These are phyloP conservation scores for Machaerirhynchus nigripectus DNA, from an alignment of 2,113 vertebrate genomes.

Conservation along the genomic window DNA sequence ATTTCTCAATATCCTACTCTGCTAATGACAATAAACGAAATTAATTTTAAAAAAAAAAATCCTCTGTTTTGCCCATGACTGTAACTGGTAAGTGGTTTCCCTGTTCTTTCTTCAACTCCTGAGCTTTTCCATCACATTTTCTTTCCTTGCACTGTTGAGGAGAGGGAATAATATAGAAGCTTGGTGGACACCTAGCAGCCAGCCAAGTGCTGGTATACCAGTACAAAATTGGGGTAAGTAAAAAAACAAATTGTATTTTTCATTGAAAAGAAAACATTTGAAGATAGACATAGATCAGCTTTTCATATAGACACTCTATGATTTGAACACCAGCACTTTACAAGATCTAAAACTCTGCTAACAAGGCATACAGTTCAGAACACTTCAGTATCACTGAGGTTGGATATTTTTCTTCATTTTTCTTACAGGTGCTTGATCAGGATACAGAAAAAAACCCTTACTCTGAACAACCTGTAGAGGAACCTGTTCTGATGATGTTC, in stretches of 20 bases:
- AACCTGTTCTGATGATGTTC: not conserved
- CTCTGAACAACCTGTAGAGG: not conserved
- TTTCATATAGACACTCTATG: not conserved
- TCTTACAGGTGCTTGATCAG: not conserved
- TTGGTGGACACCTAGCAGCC: not conserved
- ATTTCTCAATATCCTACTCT: not conserved
- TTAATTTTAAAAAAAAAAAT: not conserved
- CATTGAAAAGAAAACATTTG: not conserved
- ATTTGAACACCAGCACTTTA: not conserved
- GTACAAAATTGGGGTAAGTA: accelerated
- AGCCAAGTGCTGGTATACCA: not conserved
- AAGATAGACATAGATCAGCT: not conserved
- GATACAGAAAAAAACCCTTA: not conserved
- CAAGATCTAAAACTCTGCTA: not conserved
- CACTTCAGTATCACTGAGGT: not conserved
- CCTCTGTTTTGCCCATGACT: not conserved
- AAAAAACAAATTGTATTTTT: not conserved
- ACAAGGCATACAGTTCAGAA: not conserved
- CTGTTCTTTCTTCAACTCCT: not conserved
- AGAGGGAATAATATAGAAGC: not conserved
- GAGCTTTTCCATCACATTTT: not conserved
- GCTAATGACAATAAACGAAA: not conserved
- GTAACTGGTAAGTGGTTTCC: not conserved
- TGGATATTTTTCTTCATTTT: not conserved
- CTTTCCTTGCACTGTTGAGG: not conserved